Evolutionary conservation across 2,888 invertebrate species (phyloP).

Genomic region (Leucoptera coffeella): DNA sequence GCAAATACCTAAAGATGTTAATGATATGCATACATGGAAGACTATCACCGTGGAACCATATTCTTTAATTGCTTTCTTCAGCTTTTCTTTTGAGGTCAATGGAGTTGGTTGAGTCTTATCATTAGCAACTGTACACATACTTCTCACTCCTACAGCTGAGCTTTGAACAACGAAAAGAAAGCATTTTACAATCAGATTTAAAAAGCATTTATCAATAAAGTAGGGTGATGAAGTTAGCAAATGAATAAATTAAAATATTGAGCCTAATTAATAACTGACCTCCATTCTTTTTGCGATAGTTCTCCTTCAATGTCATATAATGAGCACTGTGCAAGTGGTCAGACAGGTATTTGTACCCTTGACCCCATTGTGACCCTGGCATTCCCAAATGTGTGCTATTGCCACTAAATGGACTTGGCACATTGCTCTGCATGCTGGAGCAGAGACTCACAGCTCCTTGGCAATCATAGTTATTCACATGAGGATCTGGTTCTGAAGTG

Average conservation of each 20-base stretch:
- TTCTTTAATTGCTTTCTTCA: conserved; percentile 77
- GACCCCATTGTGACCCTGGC: conserved; percentile 69
- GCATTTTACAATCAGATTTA: not conserved
- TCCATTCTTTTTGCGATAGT: conserved; percentile 24
- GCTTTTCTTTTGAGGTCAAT: conserved; percentile 53
- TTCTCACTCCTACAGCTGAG: conserved; percentile 32
- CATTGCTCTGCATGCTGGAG: conserved; percentile 70
- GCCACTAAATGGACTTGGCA: conserved; percentile 62
- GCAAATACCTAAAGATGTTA: conserved; percentile 75
- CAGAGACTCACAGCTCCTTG: conserved; percentile 60
- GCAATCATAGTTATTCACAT: conserved; percentile 63
- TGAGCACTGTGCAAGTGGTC: conserved; percentile 62
- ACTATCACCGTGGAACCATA: conserved; percentile 85
- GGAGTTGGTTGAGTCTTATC: conserved; percentile 12
- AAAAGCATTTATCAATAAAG: not conserved
- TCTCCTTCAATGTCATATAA: conserved; percentile 51
- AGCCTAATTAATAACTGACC: conserved; percentile 16
- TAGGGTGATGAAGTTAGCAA: too few relatives aligned
- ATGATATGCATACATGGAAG: conserved; percentile 82
- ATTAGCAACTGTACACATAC: conserved; percentile 28
- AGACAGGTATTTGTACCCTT: conserved; percentile 63
- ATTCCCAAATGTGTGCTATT: conserved; percentile 63
- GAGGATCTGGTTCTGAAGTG: conserved; percentile 41
- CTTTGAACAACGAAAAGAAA: conserved; percentile 45
- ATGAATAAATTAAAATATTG: too few relatives aligned